Evolutionary conservation across 2,888 invertebrate genomes (phyloP).

Genomic region (Tachina lurida): DNA sequence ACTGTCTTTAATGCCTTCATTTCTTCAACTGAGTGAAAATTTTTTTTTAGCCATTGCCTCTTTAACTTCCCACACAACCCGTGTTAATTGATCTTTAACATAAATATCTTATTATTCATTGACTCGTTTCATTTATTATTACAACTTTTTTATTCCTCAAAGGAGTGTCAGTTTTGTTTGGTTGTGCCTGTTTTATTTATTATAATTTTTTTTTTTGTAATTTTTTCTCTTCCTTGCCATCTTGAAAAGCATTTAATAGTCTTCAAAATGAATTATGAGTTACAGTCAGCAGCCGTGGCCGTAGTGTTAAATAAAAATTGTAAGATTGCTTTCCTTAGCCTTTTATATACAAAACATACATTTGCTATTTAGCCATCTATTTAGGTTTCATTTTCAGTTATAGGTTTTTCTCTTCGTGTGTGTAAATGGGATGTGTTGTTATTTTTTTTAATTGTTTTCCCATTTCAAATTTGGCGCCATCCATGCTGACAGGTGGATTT

Average conservation of each 20-base stretch:
- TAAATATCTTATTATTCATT: conserved; percentile 45
- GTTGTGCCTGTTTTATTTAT: conserved; percentile 36
- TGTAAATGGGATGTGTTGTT: conserved; percentile 4
- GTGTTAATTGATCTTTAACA: conserved; percentile 50
- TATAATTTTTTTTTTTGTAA: background rate
- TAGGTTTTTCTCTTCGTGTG: conserved; percentile 43
- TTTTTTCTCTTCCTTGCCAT: conserved; percentile 25
- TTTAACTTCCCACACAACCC: conserved; percentile 17
- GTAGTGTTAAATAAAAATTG: conserved; percentile 61
- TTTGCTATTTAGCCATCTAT: conserved; percentile 31
- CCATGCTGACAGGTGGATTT: conserved; percentile 69
- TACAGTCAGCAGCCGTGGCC: conserved; percentile 53
- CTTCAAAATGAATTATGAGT: conserved; percentile 72
- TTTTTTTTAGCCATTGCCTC: background rate
- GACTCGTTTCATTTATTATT: conserved; percentile 53
- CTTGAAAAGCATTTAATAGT: conserved; percentile 64
- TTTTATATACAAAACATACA: conserved; percentile 1
- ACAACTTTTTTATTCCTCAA: conserved; percentile 34
- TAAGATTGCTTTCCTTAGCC: conserved; percentile 35
- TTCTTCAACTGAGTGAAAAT: background rate
- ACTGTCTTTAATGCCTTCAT: background rate
- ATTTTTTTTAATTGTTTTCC: conserved; percentile 56
- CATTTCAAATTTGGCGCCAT: conserved; percentile 70
- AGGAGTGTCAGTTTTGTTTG: conserved; percentile 73
- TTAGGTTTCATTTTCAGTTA: conserved; percentile 61